Evolutionary conservation across 2,797 vertebrate species (phyloP), one percentile per base, ranked within the genome.

Genomic region (Iguana delicatissima): DNA sequence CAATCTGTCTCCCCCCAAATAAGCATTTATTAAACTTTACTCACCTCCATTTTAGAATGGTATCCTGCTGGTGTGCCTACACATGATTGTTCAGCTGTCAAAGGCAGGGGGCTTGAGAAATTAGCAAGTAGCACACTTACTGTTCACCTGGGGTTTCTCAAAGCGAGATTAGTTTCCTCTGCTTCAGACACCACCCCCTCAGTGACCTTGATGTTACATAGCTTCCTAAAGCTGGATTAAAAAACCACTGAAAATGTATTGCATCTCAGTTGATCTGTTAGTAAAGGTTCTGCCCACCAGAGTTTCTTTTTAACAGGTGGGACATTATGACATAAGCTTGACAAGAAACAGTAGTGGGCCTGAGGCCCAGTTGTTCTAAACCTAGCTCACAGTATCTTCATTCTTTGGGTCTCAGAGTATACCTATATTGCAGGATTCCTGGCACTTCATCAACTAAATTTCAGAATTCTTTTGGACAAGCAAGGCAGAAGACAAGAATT

Each of bases 61-160:
- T 59, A 69, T 80, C 92, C 93, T 92, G 85, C 91, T 94, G 92
- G 46, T 22, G 82, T 24, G 80, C 10, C 55, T 29, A 80, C 20
- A 80, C 35, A 83, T 38, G 62, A 87, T 18, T 52, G 32, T 14
- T 87, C n/a, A n/a, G 13, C 69, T 67, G 69, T 76, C 46, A 86
- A 32, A 16, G 24, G 52, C 59, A 13, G 14, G 77, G 79, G 46
- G 14, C 7, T 32, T 82, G 69, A 83, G 13, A 86, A 83, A 86
- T 83, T 89, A 86, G n/a, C 57, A 89, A 29, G 46, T 55, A 76
- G 59, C 12, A 80, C 9, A 38, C 22, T 7, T 74, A 81, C 64
- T 85, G 14, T n/a, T 59, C 42, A 84, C 3, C 38, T 67, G 57
- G 20, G 3, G 2, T 64, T 46, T 9, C n/a, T 42, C 20, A 74